A percentile compares a stretch with the other conserved stretches of the same genome.
These are phyloP conservation scores for Aricia artaxerxes DNA, from an alignment of 2,888 invertebrate genomes.

Conservation along the genomic window DNA sequence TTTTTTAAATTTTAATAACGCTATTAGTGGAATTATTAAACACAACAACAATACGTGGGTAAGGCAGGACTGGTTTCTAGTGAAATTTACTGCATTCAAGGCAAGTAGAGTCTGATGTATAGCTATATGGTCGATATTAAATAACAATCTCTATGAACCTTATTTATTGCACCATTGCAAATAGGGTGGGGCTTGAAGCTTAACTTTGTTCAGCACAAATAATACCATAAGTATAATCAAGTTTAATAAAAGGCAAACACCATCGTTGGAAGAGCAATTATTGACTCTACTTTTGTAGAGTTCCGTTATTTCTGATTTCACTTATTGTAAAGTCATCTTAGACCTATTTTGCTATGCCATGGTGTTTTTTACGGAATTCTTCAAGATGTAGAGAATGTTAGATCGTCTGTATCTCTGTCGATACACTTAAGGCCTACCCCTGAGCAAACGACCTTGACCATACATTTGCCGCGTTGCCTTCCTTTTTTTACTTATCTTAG, in stretches of 20 bases:
- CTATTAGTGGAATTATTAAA: too few species aligned
- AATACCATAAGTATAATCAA: background rate
- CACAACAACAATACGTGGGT: background rate
- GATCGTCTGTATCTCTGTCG: conserved; percentile 37
- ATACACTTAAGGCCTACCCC: background rate
- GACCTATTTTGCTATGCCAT: background rate
- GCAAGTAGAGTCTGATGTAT: background rate
- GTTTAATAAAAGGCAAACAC: background rate
- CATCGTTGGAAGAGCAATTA: background rate
- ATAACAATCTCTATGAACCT: background rate
- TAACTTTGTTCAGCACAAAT: background rate
- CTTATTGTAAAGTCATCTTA: background rate
- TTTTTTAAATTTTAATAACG: too few species aligned
- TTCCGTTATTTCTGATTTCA: background rate
- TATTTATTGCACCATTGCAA: conserved; percentile 1
- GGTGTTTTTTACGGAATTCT: background rate
- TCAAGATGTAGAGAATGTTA: background rate
- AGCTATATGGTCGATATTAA: background rate
- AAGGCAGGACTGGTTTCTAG: background rate
- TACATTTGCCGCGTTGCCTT: too few species aligned
- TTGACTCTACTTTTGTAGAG: background rate
- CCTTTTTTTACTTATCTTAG: too few species aligned
- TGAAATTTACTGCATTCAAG: background rate
- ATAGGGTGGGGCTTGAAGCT: background rate
- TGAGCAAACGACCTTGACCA: too few species aligned